Conservation (phyloP, 92 coral and sea anemone genomes). For the Metridium senile region DNA sequence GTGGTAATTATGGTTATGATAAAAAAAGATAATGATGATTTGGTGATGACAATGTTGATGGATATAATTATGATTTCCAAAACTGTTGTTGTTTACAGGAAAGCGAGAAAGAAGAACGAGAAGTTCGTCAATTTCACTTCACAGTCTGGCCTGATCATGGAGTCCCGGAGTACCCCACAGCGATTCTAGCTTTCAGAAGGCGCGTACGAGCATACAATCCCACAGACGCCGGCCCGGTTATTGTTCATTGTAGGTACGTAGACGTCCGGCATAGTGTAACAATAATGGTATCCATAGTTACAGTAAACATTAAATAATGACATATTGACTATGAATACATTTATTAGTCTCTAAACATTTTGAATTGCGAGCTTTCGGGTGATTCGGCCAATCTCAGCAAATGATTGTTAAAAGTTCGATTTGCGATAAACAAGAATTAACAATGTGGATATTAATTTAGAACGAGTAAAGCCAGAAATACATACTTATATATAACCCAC, state of each 20-base stretch:
- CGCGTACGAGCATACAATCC: conserved; percentile 92
- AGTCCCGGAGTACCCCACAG: conserved; percentile 98
- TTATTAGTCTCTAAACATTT: no score
- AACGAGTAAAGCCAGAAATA: no score
- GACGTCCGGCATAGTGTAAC: neutral
- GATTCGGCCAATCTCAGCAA: no score
- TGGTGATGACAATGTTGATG: neutral
- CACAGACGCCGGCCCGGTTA: conserved; percentile 85
- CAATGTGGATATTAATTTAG: no score
- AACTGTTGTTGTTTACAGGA: conserved; percentile 43
- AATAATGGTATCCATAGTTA: neutral
- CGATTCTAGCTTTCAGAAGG: conserved; percentile 90
- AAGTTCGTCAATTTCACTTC: conserved; percentile 95
- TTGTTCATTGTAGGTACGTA: conserved; percentile 92
- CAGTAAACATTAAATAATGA: neutral
- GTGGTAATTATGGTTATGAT: no score
- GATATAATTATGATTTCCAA: neutral
- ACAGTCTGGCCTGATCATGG: conserved; percentile 99
- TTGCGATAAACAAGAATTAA: no score
- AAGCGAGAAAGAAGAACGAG: conserved; percentile 97
- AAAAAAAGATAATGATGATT: neutral
- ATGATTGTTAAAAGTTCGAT: no score
- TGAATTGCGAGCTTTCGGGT: no score
- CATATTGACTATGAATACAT: no score
- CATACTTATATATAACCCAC: no score